Conservation (phyloP, 1,140 invertebrate species). For the Heliconius hewitsoni region DNA sequence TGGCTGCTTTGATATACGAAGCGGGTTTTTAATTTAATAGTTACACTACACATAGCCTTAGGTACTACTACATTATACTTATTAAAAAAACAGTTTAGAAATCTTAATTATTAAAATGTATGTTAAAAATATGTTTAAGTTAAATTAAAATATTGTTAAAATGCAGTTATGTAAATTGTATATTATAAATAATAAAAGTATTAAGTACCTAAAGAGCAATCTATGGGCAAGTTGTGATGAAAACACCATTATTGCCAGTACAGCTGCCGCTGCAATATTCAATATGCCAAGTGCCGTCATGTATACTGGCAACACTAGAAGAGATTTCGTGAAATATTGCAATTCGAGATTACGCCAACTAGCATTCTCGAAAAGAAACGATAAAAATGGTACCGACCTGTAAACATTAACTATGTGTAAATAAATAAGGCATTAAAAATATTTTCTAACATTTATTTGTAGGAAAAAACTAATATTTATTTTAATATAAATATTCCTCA, state of each 20-base stretch:
- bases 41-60: too few relatives aligned
- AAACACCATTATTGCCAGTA: constrained; percentile 57
- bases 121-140: constrained; percentile 11
- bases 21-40: too few relatives aligned
- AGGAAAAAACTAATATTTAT: too few relatives aligned
- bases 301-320: constrained; percentile 60
- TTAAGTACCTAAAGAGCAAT: constrained; percentile 61
- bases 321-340: constrained; percentile 56
- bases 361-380: constrained; percentile 53
- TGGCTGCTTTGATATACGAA: too few relatives aligned
- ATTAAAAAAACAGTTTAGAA: too few relatives aligned
- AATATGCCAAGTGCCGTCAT: constrained; percentile 64
- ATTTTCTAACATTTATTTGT: too few relatives aligned
- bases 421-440: too few relatives aligned
- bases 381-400: constrained; percentile 56
- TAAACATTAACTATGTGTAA: constrained; percentile 17
- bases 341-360: constrained; percentile 61
- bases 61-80: too few relatives aligned
- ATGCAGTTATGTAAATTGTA: too few relatives aligned
- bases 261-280: constrained; percentile 48
- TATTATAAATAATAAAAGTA: background rate
- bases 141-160: too few relatives aligned
- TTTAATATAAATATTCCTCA: too few relatives aligned
- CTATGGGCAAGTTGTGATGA: constrained; percentile 66
- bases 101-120: too few relatives aligned